Percentiles rank a stretch among this genome's conserved stretches.
Evolutionary conservation across 1,140 invertebrate species (phyloP).

Genomic region (Drosophila kurseongensis): DNA sequence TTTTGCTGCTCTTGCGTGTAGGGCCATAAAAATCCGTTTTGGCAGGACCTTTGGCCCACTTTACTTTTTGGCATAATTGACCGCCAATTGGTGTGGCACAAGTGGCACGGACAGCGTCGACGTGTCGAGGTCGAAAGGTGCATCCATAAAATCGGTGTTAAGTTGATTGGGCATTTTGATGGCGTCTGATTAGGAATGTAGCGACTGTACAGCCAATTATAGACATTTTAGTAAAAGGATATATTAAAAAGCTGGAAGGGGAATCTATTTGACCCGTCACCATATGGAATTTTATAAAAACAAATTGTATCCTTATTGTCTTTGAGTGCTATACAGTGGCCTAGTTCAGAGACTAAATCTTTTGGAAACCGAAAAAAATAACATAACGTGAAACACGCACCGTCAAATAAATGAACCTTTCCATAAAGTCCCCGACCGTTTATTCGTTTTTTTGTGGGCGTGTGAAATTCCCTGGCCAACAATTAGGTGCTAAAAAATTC

Average conservation of each 20-base stretch:
- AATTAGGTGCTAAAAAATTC: conserved; percentile 39
- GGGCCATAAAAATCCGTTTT: conserved; percentile 49
- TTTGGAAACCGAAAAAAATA: background rate
- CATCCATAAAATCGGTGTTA: conserved; percentile 57
- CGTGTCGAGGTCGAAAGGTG: conserved; percentile 22
- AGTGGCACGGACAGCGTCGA: conserved; percentile 13
- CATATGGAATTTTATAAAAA: no score
- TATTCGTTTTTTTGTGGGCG: conserved; percentile 4
- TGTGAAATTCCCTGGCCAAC: conserved; percentile 18
- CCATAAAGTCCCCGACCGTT: background rate
- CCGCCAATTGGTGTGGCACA: conserved; percentile 39
- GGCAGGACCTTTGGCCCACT: conserved; percentile 34
- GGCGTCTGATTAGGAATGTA: conserved; percentile 2
- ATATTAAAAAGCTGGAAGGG: background rate
- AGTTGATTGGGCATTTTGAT: conserved; percentile 41
- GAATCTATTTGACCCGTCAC: background rate
- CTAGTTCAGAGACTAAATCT: background rate
- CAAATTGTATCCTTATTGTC: no score
- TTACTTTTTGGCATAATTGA: conserved; percentile 48
- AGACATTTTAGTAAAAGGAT: background rate
- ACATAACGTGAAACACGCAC: conserved; percentile 1
- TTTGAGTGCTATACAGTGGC: no score
- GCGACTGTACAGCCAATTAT: background rate
- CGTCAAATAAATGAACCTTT: conserved; percentile 9
- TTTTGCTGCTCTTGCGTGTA: conserved; percentile 21